Evolutionary conservation across 1,140 invertebrate genomes (phyloP).

Genomic region (Kradibia gibbosae): DNA sequence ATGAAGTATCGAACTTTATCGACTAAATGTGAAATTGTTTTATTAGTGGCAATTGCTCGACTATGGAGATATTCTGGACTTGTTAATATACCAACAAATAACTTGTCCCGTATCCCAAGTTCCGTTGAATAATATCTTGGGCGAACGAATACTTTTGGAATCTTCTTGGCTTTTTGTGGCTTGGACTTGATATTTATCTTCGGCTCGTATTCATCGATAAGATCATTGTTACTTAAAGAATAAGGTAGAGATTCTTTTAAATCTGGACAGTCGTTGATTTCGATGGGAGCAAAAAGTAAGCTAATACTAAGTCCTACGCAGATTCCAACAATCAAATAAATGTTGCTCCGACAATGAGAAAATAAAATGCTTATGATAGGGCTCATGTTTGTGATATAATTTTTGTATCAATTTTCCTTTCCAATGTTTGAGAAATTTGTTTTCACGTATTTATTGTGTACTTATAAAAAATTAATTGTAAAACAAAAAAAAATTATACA

Average conservation of each 20-base stretch:
- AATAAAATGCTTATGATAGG: constrained; percentile 62
- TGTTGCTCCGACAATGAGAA: constrained; percentile 65
- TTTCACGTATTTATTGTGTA: not conserved
- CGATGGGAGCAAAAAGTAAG: constrained; percentile 61
- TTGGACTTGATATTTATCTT: constrained; percentile 74
- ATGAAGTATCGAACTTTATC: constrained; percentile 85
- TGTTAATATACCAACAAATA: constrained; percentile 89
- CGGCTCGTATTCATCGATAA: constrained; percentile 74
- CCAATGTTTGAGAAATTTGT: not conserved
- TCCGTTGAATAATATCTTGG: constrained; percentile 95
- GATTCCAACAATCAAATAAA: constrained; percentile 67
- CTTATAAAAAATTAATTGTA: not conserved
- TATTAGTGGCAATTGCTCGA: constrained; percentile 84
- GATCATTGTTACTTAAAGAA: constrained; percentile 53
- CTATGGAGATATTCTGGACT: constrained; percentile 80
- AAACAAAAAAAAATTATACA: constrained; percentile 40
- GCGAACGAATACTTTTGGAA: constrained; percentile 76
- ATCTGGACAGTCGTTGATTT: constrained; percentile 57
- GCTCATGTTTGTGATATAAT: constrained; percentile 56
- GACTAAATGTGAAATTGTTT: constrained; percentile 84
- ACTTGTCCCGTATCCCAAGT: constrained; percentile 89
- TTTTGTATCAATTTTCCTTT: not conserved
- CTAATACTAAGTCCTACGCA: constrained; percentile 68
- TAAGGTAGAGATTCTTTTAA: constrained; percentile 50
- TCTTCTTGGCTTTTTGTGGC: constrained; percentile 71